Evolutionary conservation across 92 coral and sea anemone species (phyloP), one percentile per base, ranked within the genome.

Genomic region (Galaxea fascicularis): DNA sequence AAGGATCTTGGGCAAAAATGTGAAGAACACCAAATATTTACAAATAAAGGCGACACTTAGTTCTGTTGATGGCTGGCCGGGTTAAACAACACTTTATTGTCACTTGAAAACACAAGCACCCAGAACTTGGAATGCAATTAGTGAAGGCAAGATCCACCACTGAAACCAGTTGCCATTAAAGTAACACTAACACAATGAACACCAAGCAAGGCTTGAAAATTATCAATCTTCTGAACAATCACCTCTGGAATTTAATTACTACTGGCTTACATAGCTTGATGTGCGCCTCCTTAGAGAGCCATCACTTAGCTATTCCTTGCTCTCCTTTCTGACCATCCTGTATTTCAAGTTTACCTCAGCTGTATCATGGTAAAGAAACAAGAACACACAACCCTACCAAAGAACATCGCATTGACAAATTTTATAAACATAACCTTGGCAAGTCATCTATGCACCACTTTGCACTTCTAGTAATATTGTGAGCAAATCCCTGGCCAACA

Each of bases 341-440:
- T 25, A 35, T 60, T 35, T 27, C 68, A 76, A 21, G 52, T 65
- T 39, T 63, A n/a, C 83, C 62, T 64, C 44, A 35, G 65, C 74
- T 65, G 82, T 49, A 63, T 64, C 17, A 26, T 24, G 21, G 46
- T 49, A 78, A 18, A 44, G 27, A 78, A 78, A 76, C 67, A 76
- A 54, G 35, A 65, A 64, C 44, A 78, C 22, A 78, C 72, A 64
- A 78, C 60, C 83, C 83, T 65, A 26, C 30, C 83, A 46, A 46
- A 64, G 16, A 21, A 3, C 18, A 17, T 16, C 22, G 18, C 24
- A 6, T 56, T 6, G 24, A 56, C 62, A 56, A 16, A 6, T 21
- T n/a, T 16, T 56, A 6, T 8, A 56, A 2, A 56, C 18, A 21
- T 16, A 3, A 21, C 3, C 41, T 6, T 35, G 41, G 6, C 41